Evolutionary conservation across 2,113 vertebrate species (phyloP), one percentile per base, ranked within the genome.

Genomic region (Amphilophus citrinellus): DNA sequence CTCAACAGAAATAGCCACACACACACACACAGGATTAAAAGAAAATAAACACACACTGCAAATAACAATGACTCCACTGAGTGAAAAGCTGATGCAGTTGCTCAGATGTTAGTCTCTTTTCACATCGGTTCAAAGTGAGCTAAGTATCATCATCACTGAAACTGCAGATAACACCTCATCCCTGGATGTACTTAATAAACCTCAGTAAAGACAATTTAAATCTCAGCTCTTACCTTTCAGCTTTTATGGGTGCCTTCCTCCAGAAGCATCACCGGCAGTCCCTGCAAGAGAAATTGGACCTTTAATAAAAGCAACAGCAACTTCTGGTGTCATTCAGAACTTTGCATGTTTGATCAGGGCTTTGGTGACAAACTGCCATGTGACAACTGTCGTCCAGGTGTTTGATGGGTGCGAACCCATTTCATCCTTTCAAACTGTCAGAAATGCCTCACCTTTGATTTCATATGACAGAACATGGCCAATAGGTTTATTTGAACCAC

Each of bases 61-160:
- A 53, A 17, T 50, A 2, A 50, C 7, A 63, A 30, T 18, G 22
- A 7, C 15, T 71, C 24, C 44, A 50, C 44, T 15, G 22, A 42
- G 6, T 61, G 10, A 24, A 4, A 39, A 53, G 5, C 3, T 4
- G 44, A 47, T 20, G 79, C 84, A 91, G 86, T 91, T 93, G 62
- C 96, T 97, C 96, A 96, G 96, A 3, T 44, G 94, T 96, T 96
- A 37, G 1, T 90, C 56, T 88, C 79, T 85, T 97, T 96, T 96
- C 96, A 96, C 93, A 93, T 53, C 0, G 82, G 80, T 3, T 97
- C 96, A 97, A 96, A 97, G 96, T 97, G 96, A 96, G 96, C 96
- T 96, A 96, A 95, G 93, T 91, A 18, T 89, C 68, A 91, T 97
- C 96, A 96, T 97, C 96, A 97, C 35, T 30, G 96, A 50, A 90